A percentile compares a stretch with the other conserved stretches of the same genome.
Evolutionary conservation across 2,888 invertebrate species (phyloP).

Genomic region (Caradrina clavipalpis): DNA sequence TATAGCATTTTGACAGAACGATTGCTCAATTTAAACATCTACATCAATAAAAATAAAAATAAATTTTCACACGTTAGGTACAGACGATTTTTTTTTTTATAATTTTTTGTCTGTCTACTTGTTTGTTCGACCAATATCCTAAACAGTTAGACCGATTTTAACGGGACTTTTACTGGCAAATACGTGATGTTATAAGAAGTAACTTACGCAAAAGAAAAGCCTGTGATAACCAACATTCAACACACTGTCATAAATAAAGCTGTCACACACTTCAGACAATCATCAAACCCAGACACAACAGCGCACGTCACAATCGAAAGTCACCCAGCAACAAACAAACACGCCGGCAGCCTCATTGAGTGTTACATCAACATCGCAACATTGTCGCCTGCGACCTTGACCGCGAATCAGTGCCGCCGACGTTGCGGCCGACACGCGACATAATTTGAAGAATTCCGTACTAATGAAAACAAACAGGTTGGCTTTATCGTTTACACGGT

Average conservation of each 20-base stretch:
- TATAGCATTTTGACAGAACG: too few relatives aligned
- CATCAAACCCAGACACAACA: conserved; percentile 22
- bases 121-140: too few relatives aligned
- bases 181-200: too few relatives aligned
- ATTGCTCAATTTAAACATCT: too few relatives aligned
- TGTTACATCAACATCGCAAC: conserved; percentile 57
- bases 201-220: too few relatives aligned
- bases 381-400: conserved; percentile 61
- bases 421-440: conserved; percentile 61
- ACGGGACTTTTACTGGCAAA: too few relatives aligned
- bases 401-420: conserved; percentile 54
- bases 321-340: conserved; percentile 34
- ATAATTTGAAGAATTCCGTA: conserved; percentile 67
- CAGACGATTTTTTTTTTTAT: too few relatives aligned
- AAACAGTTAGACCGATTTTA: too few relatives aligned
- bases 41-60: too few relatives aligned
- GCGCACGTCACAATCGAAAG: conserved; percentile 26
- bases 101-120: too few relatives aligned
- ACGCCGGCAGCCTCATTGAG: conserved; percentile 7
- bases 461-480: conserved; percentile 69
- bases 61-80: too few relatives aligned
- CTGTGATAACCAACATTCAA: too few relatives aligned
- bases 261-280: background rate
- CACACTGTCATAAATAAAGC: background rate
- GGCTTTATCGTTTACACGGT: conserved; percentile 21